Conservation (phyloP, 1,140 invertebrate species). For the Leptinotarsa lineolata region DNA sequence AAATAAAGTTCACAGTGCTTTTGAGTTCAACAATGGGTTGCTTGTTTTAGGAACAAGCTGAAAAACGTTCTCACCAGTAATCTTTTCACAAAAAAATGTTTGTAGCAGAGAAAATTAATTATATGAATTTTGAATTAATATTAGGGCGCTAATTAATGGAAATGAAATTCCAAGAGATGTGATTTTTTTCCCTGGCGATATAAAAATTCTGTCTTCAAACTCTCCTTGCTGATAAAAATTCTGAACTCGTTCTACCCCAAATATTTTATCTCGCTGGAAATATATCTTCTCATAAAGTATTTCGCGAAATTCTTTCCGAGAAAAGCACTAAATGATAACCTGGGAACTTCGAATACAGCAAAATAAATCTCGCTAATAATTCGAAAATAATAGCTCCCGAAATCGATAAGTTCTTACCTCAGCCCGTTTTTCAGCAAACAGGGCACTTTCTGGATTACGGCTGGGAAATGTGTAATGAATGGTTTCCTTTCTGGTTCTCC, state of each 20-base stretch:
- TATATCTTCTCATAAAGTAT: not conserved
- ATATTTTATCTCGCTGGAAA: not conserved
- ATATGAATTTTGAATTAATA: no score
- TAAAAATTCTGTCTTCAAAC: no score
- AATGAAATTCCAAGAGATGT: no score
- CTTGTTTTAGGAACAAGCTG: no score
- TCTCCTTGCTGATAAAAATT: not conserved
- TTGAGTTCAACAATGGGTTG: no score
- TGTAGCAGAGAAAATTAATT: no score
- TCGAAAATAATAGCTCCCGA: not conserved
- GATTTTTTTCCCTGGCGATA: no score
- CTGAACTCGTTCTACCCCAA: not conserved
- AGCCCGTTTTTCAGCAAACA: constrained; percentile 2
- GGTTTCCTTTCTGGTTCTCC: not conserved
- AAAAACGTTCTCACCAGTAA: no score
- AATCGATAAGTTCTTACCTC: constrained; percentile 5
- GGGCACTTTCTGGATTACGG: not conserved
- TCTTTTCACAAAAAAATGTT: no score
- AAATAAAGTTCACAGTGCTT: no score
- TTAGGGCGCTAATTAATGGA: no score
- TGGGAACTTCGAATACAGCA: not conserved
- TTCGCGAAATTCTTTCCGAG: not conserved
- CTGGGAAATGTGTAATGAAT: not conserved
- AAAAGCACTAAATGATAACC: not conserved
- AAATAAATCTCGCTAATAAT: constrained; percentile 4